phyloP scores from a whole-genome alignment of 1,140 invertebrate genomes.

The Polypedilum pembai region DNA sequence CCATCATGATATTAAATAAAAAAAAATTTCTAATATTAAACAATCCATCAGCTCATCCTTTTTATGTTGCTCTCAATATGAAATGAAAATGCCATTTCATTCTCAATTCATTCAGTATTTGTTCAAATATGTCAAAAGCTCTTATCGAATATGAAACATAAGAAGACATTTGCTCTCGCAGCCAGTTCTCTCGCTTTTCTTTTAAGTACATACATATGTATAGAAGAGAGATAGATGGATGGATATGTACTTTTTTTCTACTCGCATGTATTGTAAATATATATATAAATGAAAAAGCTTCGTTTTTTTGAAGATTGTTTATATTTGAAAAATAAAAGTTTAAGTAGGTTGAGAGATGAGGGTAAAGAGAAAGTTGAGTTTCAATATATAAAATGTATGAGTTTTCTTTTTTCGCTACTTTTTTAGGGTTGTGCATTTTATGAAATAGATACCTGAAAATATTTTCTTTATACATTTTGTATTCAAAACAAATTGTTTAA shows the following conservation, averaged over 20 bases:
- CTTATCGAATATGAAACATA: conserved; percentile 18
- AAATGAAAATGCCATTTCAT: background rate
- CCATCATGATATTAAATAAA: too few relatives aligned
- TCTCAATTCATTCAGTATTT: background rate
- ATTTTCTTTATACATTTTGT: too few relatives aligned
- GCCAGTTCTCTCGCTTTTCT: background rate
- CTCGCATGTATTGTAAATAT: too few relatives aligned
- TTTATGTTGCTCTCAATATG: background rate
- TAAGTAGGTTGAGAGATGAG: background rate
- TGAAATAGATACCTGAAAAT: too few relatives aligned
- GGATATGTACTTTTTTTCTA: too few relatives aligned
- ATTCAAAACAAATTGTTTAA: too few relatives aligned
- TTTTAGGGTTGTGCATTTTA: background rate
- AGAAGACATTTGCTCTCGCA: background rate
- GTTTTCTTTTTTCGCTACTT: background rate
- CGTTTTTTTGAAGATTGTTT: conserved; percentile 13
- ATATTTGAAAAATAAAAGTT: background rate
- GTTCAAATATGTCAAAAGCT: conserved; percentile 18
- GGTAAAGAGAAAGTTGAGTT: background rate
- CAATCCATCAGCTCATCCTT: background rate
- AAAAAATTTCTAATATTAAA: background rate
- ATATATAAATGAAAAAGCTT: background rate
- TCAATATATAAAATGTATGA: background rate
- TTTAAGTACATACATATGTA: too few relatives aligned
- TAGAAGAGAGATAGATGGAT: too few relatives aligned